phyloP scores from a whole-genome alignment of 2,797 vertebrate genomes.

The Sebastes trivittatus region DNA sequence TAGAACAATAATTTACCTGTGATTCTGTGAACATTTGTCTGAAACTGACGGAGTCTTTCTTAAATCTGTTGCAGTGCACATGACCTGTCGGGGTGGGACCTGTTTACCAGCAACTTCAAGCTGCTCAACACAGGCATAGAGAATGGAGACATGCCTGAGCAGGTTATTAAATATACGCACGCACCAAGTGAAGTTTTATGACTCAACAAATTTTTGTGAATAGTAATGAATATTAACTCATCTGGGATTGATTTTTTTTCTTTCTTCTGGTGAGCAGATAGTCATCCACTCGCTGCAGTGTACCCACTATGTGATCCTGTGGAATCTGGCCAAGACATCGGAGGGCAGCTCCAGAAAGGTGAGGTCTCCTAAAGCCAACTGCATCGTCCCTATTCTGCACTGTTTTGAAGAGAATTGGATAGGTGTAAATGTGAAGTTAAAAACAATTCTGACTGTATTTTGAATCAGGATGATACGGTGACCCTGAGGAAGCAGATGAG shows the following conservation, averaged over 20 bases:
- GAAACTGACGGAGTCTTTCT: neutral
- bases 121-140: constrained; percentile 98
- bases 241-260: neutral
- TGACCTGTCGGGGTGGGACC: constrained; percentile 97
- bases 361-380: neutral
- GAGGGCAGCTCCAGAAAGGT: constrained; percentile 97
- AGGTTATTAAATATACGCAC: constrained; percentile 80
- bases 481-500: constrained; percentile 98
- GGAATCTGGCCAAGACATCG: constrained; percentile 96
- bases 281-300: constrained; percentile 98
- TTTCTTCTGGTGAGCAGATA: constrained; percentile 83
- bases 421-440: neutral
- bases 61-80: constrained; percentile 88
- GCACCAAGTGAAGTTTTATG: neutral
- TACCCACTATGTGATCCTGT: constrained; percentile 98
- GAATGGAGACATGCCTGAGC: constrained; percentile 99
- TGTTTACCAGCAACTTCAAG: constrained; percentile 99
- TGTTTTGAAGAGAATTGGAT: neutral
- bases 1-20: neutral
- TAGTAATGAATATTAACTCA: neutral
- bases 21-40: neutral
- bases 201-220: neutral
- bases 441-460: neutral
- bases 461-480: constrained; percentile 90
- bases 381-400: neutral